Base-by-base conservation (phyloP, 2,888 invertebrate species). In the Clitarchus hookeri region DNA sequence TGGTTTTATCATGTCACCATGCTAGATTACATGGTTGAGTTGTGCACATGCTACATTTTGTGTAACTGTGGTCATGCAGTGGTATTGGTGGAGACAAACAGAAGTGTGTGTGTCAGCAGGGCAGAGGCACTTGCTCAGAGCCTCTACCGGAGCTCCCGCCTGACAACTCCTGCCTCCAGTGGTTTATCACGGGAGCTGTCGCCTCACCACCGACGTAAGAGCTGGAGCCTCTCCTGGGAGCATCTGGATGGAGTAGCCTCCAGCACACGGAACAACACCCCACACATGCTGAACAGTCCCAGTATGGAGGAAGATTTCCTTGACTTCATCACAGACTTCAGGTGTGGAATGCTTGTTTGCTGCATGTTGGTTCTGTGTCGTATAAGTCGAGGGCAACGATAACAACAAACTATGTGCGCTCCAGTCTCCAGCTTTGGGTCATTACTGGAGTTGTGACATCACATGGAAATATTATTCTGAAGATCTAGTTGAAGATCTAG, bases 91-190 rank as follows among this genome's bases (percentile, higher is more conserved):
- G 26, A 25, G 79, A 13, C 3, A 26, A 26, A 36, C 23, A 65
- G n/a, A 36, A 19, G n/a, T 65, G 65, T 65, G 19, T 85, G 82
- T 85, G 44, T 83, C 88, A 88, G 9, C 89, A 93, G 94, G 86
- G 91, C 93, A 0, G 94, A 94, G 89, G 89, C 89, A 11, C 87
- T 90, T 16, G 90, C 90, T 12, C 90, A 90, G 84, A 92, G 93
- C 0, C 89, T 94, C 86, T 94, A 93, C 89, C 92, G 93, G 89
- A 94, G 93, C 89, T 93, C 93, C 85, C 92, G 93, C 87, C 90
- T 94, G 54, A 92, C 93, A 3, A 92, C 91, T 87, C 93, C 93
- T 8, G 89, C 90, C n/a, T 90, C 87, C 78, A 87, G 89, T 23
- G 87, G 88, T 25, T 90, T 89, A 12, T 88, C 89, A 0, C 89